Evolutionary conservation across 2,888 invertebrate species (phyloP).

Genomic region (Meiosimyza decipiens): DNA sequence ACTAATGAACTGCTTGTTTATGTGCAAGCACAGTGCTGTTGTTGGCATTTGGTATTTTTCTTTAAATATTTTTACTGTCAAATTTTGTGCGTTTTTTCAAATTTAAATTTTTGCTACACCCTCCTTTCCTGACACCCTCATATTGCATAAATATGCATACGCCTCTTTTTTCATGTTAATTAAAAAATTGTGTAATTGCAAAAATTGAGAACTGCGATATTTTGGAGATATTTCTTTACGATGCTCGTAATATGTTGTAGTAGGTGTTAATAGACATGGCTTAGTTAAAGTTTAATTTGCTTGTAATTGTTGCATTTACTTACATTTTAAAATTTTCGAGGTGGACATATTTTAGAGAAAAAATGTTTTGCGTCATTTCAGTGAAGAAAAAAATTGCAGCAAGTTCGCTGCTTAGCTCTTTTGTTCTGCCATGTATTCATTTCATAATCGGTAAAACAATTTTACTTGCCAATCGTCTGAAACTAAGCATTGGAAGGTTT

Average conservation of each 20-base stretch:
- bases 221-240: no score
- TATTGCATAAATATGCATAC: neutral
- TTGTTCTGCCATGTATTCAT: no score
- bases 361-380: no score
- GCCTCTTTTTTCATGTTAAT: constrained; percentile 24
- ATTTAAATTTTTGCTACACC: neutral
- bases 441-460: no score
- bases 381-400: neutral
- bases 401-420: no score
- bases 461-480: no score
- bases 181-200: constrained; percentile 22
- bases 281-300: constrained; percentile 25
- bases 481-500: no score
- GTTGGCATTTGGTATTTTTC: neutral
- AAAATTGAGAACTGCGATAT: no score
- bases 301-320: constrained; percentile 7
- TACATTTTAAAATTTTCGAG: no score
- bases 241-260: neutral
- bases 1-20: constrained; percentile 20
- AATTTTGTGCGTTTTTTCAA: constrained; percentile 26
- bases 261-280: constrained; percentile 26
- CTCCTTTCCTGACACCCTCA: neutral
- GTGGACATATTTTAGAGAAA: no score
- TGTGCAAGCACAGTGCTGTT: neutral
- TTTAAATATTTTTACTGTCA: constrained; percentile 5